phyloP scores from a whole-genome alignment of 2,797 vertebrate species.

The Delichon dasypus region DNA sequence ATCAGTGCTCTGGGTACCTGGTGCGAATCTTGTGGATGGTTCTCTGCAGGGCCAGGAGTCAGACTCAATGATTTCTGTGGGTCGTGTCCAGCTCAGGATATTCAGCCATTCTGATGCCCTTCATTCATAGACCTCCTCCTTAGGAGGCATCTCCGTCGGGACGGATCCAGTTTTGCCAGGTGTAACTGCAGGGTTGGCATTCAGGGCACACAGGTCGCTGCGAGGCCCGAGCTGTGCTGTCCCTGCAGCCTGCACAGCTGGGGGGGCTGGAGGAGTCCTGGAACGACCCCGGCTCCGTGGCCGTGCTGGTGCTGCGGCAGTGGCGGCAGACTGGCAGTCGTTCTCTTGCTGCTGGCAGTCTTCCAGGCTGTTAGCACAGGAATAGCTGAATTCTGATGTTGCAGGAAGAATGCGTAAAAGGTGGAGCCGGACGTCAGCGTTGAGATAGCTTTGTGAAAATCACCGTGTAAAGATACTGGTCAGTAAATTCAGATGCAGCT shows the following conservation, averaged over 20 bases:
- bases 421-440: rapidly evolving
- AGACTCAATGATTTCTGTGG: neutral
- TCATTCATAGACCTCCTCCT: rapidly evolving
- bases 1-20: rapidly evolving
- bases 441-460: neutral
- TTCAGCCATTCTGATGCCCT: neutral
- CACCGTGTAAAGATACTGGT: rapidly evolving
- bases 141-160: neutral
- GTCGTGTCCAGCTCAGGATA: neutral
- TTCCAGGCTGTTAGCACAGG: neutral
- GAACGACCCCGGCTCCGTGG: rapidly evolving
- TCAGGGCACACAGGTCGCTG: rapidly evolving
- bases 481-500: neutral
- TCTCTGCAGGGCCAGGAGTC: neutral
- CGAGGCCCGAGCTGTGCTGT: neutral
- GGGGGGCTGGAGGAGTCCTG: neutral
- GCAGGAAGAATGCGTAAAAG: neutral
- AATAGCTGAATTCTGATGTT: neutral
- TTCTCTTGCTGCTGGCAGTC: neutral
- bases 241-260: rapidly evolving
- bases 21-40: neutral
- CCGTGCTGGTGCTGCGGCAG: neutral
- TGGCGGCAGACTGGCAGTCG: rapidly evolving
- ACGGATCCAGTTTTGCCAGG: neutral
- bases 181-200: neutral